Conservation (phyloP, 2,113 vertebrate species). For the Engraulis encrasicolus region DNA sequence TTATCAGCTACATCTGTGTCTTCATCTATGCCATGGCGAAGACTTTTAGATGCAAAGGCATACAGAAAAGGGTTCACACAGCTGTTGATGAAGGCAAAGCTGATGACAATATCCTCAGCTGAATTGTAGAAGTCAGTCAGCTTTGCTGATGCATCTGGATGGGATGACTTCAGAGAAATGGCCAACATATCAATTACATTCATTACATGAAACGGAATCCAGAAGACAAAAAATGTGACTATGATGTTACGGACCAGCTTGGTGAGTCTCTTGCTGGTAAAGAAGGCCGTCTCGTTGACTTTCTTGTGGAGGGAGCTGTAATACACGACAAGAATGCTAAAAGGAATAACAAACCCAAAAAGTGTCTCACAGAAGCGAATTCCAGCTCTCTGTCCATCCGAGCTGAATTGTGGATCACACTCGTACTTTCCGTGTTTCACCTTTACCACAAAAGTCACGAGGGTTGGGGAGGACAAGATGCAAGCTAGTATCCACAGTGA, state of each 20-base stretch:
- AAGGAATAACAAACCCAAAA: conserved; percentile 66
- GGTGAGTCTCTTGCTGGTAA: conserved; percentile 35
- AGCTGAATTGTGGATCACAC: no score
- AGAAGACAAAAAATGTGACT: no score
- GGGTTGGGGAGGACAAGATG: conserved; percentile 54
- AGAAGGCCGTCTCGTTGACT: conserved; percentile 55
- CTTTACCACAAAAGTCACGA: conserved; percentile 57
- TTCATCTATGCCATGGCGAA: conserved; percentile 17
- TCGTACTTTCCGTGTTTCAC: background rate
- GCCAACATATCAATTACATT: no score
- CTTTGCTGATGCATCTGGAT: background rate
- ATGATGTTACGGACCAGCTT: no score
- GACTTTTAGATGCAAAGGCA: no score
- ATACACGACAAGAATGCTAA: conserved; percentile 60
- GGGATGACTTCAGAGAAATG: conserved; percentile 45
- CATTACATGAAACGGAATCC: conserved; percentile 67
- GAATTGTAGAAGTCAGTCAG: conserved; percentile 62
- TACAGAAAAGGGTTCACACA: no score
- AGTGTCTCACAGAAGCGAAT: conserved; percentile 63
- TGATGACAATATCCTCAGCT: no score
- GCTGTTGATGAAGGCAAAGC: no score
- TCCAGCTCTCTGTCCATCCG: conserved; percentile 18
- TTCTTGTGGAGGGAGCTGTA: conserved; percentile 60
- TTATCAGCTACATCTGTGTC: background rate
- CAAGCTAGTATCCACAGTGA: no score